Base-by-base conservation (phyloP, 2,113 vertebrate species). In the Grus americana region DNA sequence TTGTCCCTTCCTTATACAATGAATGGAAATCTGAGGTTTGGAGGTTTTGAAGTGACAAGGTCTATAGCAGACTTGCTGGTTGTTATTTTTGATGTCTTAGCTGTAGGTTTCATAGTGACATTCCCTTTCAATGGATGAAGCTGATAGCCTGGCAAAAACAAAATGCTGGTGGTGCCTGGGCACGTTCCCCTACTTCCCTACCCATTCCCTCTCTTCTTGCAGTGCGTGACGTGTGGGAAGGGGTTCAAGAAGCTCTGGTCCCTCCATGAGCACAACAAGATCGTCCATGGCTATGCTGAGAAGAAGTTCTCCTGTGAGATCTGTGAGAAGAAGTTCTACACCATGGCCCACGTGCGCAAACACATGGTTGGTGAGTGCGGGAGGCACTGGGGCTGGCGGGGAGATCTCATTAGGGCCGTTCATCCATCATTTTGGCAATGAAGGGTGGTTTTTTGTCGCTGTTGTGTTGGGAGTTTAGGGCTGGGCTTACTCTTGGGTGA, bases 201-300 rank as follows among this genome's bases (percentile, higher is more conserved):
- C 78, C 70, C 42, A 17, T 38, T 36, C 12, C 15, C 44, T 80
- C 70, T 90, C 62, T 65, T 38, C 27, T 96, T 96, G 21, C 96
- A 99, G 99, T 99, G 99, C 3, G 98, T 99, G 58, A 99, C 99
- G 0, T 99, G 99, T 0, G 99, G 99, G 89, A 99, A 99, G 95
- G 99, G 98, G 11, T 99, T 99, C 96, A 99, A 99, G 98, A 99
- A 99, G 98, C 98, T 99, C 74, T 99, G 99, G 99, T 99, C 99
- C 5, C 96, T 99, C 49, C 99, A 99, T 0, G 99, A 99, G 91
- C 99, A 99, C 91, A 99, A 99, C 97, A 99, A 99, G 97, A 99
- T 99, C 0, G 99, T 99, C 83, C 99, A 99, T 0, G 99, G 99
- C 93, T 99, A 99, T 0, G 99, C 99, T 0, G 99, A 99, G 97